Percentiles rank a stretch among this genome's conserved stretches.
These are phyloP conservation scores for Nyctibius bracteatus DNA, from an alignment of 2,113 vertebrate species.

Conservation along the genomic window DNA sequence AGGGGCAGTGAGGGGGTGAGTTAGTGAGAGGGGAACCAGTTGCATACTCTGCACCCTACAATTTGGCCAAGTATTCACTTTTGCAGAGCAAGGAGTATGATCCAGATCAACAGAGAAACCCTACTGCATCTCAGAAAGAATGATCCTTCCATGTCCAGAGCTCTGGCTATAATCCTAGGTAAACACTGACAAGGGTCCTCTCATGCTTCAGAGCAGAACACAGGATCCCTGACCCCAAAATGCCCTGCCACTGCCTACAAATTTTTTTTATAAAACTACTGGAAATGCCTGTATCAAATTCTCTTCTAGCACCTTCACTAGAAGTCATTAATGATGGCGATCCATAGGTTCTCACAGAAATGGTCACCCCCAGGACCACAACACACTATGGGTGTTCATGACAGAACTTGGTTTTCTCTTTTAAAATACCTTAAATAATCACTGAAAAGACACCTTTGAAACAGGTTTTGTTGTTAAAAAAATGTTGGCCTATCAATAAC, in stretches of 20 bases:
- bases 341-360: neutral
- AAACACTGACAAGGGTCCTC: neutral
- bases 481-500: conserved; percentile 3
- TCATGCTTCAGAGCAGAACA: neutral
- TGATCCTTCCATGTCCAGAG: neutral
- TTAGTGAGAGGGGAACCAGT: neutral
- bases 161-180: neutral
- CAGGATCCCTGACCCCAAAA: neutral
- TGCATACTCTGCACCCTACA: neutral
- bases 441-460: neutral
- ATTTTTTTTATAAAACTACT: neutral
- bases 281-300: neutral
- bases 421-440: neutral
- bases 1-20: accelerated
- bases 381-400: neutral
- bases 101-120: neutral
- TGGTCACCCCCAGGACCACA: neutral
- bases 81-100: neutral
- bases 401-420: neutral
- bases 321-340: neutral
- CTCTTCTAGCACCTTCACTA: neutral
- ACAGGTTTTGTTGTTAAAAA: neutral
- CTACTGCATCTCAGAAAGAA: neutral
- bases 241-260: neutral
- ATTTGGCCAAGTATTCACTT: neutral